phyloP scores from a whole-genome alignment of 2,113 vertebrate species.

The Condylura cristata region DNA sequence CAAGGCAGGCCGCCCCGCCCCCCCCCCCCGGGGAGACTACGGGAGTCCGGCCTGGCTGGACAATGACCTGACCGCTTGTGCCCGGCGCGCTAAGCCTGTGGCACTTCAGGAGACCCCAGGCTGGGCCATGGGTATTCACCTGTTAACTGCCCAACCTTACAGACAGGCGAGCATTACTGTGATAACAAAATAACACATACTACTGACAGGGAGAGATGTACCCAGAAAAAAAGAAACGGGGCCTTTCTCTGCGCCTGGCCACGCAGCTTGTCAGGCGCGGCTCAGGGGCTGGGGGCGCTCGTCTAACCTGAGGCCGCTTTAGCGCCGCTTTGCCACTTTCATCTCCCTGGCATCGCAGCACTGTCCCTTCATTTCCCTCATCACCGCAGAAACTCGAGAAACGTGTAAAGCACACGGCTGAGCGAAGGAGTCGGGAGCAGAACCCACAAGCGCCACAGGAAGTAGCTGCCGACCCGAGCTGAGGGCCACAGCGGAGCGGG shows the following conservation, averaged over 20 bases:
- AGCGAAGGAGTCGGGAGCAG: background rate
- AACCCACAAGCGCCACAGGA: background rate
- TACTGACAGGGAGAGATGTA: conserved; percentile 7
- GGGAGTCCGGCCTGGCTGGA: background rate
- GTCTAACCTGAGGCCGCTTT: background rate
- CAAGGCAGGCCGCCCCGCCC: background rate
- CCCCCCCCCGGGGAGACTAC: too few relatives aligned
- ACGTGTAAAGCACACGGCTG: background rate
- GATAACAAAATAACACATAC: background rate
- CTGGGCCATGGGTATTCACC: background rate
- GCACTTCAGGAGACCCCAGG: background rate
- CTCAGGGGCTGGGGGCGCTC: background rate
- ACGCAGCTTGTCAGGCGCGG: too few relatives aligned
- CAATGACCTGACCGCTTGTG: background rate
- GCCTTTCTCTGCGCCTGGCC: background rate
- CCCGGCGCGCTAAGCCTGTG: background rate
- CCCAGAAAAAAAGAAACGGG: background rate
- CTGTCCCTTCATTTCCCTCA: background rate
- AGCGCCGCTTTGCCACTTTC: background rate
- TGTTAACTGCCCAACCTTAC: conserved; percentile 30
- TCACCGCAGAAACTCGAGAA: background rate
- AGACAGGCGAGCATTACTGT: background rate
- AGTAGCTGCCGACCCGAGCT: background rate
- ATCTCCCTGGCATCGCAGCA: background rate
- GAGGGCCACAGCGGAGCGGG: background rate